A percentile compares a stretch with the other conserved stretches of the same genome.
These are phyloP conservation scores for Pammene aurita DNA, from an alignment of 2,888 invertebrate genomes.

Conservation along the genomic window DNA sequence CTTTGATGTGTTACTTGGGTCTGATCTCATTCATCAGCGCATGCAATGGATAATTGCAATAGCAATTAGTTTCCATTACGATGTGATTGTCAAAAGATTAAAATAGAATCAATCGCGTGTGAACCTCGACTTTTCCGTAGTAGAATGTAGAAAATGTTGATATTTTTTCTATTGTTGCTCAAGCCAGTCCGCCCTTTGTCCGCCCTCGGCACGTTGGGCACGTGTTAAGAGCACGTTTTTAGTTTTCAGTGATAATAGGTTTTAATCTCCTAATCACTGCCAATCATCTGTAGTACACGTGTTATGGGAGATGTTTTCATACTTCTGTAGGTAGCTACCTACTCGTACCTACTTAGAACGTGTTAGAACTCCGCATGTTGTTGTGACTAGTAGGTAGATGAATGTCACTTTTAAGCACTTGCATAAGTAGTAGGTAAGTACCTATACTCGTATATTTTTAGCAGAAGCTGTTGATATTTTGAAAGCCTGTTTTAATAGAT, in stretches of 20 bases:
- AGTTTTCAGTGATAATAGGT: constrained; percentile 62
- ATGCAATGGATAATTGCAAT: constrained; percentile 62
- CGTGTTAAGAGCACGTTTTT: constrained; percentile 65
- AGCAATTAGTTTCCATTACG: constrained; percentile 73
- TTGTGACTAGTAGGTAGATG: background rate
- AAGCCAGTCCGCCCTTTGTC: constrained; percentile 66
- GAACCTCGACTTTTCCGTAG: constrained; percentile 69
- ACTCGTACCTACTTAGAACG: background rate
- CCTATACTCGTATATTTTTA: background rate
- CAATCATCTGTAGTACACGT: constrained; percentile 66
- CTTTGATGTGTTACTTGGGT: no score
- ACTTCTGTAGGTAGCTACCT: constrained; percentile 4
- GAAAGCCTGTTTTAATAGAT: no score
- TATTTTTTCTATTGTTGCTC: constrained; percentile 55
- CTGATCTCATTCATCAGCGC: constrained; percentile 54
- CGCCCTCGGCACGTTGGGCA: constrained; percentile 66
- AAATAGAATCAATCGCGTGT: constrained; percentile 79
- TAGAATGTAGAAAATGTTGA: constrained; percentile 72
- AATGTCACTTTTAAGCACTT: no score
- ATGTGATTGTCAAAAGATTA: constrained; percentile 77
- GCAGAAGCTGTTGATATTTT: no score
- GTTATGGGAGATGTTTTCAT: constrained; percentile 43
- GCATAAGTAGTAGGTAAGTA: background rate
- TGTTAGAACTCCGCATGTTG: background rate
- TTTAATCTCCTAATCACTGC: constrained; percentile 67